Conservation (phyloP, 2,888 invertebrate species). For the Drosophila quinaria region DNA sequence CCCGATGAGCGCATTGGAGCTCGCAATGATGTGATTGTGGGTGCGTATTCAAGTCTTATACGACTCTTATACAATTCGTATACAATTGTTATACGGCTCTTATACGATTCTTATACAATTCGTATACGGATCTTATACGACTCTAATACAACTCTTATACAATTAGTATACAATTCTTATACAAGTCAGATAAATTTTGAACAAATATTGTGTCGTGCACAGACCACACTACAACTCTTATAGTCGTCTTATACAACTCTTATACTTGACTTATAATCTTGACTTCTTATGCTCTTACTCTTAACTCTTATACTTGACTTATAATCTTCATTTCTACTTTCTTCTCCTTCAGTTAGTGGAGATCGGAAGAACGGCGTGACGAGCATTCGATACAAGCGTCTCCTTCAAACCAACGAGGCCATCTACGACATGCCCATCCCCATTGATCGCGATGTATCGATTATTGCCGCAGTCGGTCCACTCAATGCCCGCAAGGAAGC, state of each 20-base stretch:
- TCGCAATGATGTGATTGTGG: slow-evolving; percentile 90
- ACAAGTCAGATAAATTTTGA: no score
- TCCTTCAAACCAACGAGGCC: slow-evolving; percentile 91
- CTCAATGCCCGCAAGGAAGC: slow-evolving; percentile 93
- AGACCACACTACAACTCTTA: neutral
- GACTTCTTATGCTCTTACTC: no score
- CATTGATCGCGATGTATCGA: slow-evolving; percentile 89
- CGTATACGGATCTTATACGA: neutral
- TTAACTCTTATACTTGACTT: neutral
- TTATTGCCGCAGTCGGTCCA: slow-evolving; percentile 95
- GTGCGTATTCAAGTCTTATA: slow-evolving; percentile 78
- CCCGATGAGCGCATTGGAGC: slow-evolving; percentile 94
- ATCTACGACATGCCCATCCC: slow-evolving; percentile 90
- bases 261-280: slow-evolving; percentile 1
- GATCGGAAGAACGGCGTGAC: slow-evolving; percentile 92
- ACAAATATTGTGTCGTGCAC: no score
- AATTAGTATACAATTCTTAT: neutral
- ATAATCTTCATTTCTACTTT: neutral
- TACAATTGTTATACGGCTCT: neutral
- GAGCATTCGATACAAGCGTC: slow-evolving; percentile 92
- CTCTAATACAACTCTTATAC: neutral
- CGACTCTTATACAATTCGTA: neutral
- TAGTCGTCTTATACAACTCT: no score
- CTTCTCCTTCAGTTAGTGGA: slow-evolving; percentile 87
- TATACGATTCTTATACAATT: neutral